Percentiles rank a stretch among this genome's conserved stretches.
Conservation (phyloP, 23 tunicate genomes). For the Trididemnum clinides region DNA sequence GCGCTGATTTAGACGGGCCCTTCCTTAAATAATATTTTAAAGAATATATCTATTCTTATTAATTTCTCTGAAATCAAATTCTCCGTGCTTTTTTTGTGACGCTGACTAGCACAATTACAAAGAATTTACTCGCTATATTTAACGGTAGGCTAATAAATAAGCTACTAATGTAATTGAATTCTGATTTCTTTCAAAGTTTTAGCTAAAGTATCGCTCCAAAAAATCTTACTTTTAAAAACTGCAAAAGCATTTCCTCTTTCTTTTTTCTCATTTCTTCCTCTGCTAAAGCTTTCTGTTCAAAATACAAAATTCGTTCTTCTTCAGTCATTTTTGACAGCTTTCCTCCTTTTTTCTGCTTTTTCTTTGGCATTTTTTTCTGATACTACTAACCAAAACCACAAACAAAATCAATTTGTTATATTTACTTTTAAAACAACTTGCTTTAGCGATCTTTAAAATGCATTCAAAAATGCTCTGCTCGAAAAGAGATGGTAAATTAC, state of each 20-base stretch:
- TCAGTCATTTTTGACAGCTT: slow-evolving; percentile 84
- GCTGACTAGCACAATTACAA: too few relatives aligned
- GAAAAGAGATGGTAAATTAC: too few relatives aligned
- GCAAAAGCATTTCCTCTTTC: slow-evolving; percentile 86
- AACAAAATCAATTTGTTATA: background rate
- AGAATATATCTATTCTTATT: too few relatives aligned
- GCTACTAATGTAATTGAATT: background rate
- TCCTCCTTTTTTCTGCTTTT: slow-evolving; percentile 51
- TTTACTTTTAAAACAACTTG: too few relatives aligned
- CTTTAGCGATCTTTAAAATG: too few relatives aligned
- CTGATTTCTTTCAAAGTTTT: background rate
- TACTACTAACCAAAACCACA: background rate
- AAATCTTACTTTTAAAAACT: slow-evolving; percentile 60
- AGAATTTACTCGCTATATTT: too few relatives aligned
- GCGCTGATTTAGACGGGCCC: too few relatives aligned
- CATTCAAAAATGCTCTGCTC: too few relatives aligned
- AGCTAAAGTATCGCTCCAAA: background rate
- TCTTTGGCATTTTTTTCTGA: slow-evolving; percentile 37
- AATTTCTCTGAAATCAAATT: too few relatives aligned
- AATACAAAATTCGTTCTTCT: slow-evolving; percentile 77
- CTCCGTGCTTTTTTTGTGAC: too few relatives aligned
- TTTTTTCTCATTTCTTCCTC: slow-evolving; percentile 95
- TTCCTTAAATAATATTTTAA: too few relatives aligned
- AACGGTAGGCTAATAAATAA: too few relatives aligned
- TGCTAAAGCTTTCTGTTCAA: slow-evolving; percentile 90